Evolutionary conservation across 2,888 invertebrate genomes (phyloP).

Genomic region (Fragum fragum): DNA sequence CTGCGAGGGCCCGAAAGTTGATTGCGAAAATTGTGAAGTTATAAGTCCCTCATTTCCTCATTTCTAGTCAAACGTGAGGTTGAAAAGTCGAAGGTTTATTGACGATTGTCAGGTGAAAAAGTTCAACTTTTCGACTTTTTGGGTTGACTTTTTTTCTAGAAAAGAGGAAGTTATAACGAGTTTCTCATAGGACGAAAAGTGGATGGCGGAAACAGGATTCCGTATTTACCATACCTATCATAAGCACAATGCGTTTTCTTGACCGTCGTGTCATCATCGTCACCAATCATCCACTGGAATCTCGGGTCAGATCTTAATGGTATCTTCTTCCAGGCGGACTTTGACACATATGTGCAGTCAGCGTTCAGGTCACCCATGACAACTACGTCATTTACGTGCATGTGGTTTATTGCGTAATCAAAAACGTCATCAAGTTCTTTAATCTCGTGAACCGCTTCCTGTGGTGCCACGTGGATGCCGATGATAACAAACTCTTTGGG

Average conservation of each 20-base stretch:
- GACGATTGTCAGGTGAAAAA: too few species aligned
- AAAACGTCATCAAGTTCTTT: slow-evolving; percentile 67
- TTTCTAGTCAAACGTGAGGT: too few species aligned
- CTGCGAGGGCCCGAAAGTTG: too few species aligned
- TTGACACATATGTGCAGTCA: slow-evolving; percentile 74
- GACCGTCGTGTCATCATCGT: slow-evolving; percentile 77
- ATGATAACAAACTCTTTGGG: slow-evolving; percentile 66
- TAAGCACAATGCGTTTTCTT: slow-evolving; percentile 73
- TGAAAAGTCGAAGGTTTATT: too few species aligned
- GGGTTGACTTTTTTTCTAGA: too few species aligned
- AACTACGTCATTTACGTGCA: slow-evolving; percentile 63
- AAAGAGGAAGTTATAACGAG: too few species aligned
- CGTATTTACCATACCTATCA: slow-evolving; percentile 78
- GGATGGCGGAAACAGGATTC: too few species aligned
- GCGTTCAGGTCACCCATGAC: slow-evolving; percentile 80
- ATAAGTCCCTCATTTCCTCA: too few species aligned
- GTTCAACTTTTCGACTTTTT: too few species aligned
- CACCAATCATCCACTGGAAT: slow-evolving; percentile 74
- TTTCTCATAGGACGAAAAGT: too few species aligned
- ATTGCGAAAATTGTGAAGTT: too few species aligned
- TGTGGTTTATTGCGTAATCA: slow-evolving; percentile 48
- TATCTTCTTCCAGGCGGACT: slow-evolving; percentile 65
- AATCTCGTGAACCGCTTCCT: slow-evolving; percentile 71
- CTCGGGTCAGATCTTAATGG: slow-evolving; percentile 58
- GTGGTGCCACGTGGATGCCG: slow-evolving; percentile 75